Percentiles rank a stretch among this genome's conserved stretches.
Conservation (phyloP, 2,113 vertebrate species). For the Cervus canadensis region DNA sequence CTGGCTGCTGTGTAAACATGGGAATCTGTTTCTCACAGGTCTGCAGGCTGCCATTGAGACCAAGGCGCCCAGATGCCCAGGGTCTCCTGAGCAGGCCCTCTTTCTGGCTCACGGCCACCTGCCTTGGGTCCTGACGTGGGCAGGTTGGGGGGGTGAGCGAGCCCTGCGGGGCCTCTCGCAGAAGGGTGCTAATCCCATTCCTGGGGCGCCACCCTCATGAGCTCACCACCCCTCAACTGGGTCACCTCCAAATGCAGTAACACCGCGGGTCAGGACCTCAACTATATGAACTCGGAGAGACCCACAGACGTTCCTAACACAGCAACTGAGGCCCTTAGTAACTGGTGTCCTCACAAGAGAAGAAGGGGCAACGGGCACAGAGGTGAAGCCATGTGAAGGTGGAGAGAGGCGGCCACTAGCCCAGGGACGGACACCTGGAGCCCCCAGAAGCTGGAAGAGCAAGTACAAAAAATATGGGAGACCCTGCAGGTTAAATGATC, state of each 20-base stretch:
- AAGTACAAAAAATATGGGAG: not conserved
- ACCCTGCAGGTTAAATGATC: not conserved
- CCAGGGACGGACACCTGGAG: rapidly evolving
- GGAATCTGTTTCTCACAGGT: not conserved
- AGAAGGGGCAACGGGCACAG: not conserved
- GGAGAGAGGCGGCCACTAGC: not conserved
- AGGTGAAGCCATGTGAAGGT: not conserved
- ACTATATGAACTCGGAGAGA: not conserved
- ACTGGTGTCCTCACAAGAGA: not conserved
- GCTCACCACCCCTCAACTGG: not conserved
- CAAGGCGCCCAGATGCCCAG: rapidly evolving
- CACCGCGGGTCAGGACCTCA: not conserved
- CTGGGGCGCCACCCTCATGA: not conserved
- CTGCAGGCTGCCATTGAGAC: no score
- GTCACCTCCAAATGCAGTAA: not conserved
- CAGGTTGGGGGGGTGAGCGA: not conserved
- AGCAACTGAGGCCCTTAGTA: not conserved
- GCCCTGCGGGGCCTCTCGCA: not conserved
- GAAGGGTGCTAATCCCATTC: not conserved
- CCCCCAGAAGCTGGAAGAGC: not conserved
- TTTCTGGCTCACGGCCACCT: not conserved
- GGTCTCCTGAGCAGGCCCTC: no score
- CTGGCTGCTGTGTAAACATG: rapidly evolving
- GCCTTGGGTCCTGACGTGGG: rapidly evolving
- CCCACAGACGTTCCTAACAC: not conserved